Percentiles rank a stretch among this genome's conserved stretches.
phyloP scores from a whole-genome alignment of 2,113 vertebrate genomes.

The Diadophis punctatus region DNA sequence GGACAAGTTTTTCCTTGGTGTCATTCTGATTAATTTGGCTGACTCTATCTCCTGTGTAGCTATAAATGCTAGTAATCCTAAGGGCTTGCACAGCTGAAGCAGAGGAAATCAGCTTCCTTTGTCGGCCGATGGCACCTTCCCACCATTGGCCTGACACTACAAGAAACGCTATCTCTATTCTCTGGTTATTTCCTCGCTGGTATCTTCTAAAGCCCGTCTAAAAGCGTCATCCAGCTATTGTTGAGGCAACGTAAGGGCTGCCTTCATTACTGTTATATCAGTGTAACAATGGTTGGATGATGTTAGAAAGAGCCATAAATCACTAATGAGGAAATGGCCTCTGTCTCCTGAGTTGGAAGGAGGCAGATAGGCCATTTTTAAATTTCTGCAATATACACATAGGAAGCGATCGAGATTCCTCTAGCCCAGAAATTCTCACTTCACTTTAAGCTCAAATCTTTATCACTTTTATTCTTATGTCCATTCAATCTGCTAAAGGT shows the following conservation, averaged over 20 bases:
- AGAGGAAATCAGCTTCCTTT: not conserved
- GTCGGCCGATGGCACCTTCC: not conserved
- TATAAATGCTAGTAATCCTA: conserved; percentile 11
- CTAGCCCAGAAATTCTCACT: not conserved
- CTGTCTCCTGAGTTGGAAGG: not conserved
- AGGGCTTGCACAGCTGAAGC: conserved; percentile 34
- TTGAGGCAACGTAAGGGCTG: not conserved
- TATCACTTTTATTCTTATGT: not conserved
- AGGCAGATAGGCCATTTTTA: not conserved
- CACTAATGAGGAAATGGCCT: not conserved
- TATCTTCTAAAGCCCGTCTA: not conserved
- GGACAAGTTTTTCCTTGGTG: conserved; percentile 33
- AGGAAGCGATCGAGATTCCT: not conserved
- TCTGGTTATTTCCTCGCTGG: not conserved
- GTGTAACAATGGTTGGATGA: not conserved
- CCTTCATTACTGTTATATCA: not conserved
- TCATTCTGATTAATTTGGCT: conserved; percentile 36
- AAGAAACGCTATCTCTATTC: not conserved
- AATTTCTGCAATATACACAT: not conserved
- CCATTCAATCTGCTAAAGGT: not conserved
- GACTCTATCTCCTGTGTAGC: conserved; percentile 17
- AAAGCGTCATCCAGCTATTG: not conserved
- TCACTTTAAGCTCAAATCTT: not conserved
- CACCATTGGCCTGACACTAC: conserved; percentile 6
- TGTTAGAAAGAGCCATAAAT: not conserved